A percentile compares a stretch with the other conserved stretches of the same genome.
Conservation (phyloP, 2,797 vertebrate species). For the Hemitrygon akajei region DNA sequence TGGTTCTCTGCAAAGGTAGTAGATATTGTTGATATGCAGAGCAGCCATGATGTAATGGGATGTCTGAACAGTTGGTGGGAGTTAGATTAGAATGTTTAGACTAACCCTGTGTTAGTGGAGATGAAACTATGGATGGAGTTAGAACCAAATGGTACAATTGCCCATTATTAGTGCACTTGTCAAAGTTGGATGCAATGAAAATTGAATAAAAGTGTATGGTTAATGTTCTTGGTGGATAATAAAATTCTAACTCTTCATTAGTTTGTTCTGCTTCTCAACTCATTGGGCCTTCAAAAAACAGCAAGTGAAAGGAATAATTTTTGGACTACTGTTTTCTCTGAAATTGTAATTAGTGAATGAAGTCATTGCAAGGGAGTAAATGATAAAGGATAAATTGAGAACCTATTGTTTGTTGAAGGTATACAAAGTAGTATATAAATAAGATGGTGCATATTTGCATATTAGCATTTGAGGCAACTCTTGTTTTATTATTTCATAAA, state of each 20-base stretch:
- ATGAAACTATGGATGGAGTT: neutral
- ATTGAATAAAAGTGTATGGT: neutral
- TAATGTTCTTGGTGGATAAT: neutral
- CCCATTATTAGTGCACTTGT: neutral
- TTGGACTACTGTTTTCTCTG: neutral
- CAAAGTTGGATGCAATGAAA: neutral
- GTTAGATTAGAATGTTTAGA: neutral
- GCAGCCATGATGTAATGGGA: neutral
- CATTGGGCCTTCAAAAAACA: neutral
- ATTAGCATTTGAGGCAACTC: neutral
- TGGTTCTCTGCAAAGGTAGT: neutral
- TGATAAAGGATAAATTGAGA: neutral
- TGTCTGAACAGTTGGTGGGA: neutral
- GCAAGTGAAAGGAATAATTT: neutral
- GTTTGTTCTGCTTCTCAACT: neutral
- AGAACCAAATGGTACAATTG: no score
- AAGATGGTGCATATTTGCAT: neutral
- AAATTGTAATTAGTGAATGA: neutral
- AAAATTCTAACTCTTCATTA: neutral
- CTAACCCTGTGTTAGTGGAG: neutral
- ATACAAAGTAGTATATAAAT: no score
- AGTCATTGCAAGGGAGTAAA: neutral
- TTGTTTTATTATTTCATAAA: slow-evolving; percentile 24
- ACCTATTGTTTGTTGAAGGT: neutral
- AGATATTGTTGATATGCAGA: neutral